A percentile compares a stretch with the other conserved stretches of the same genome.
Evolutionary conservation across 2,888 invertebrate genomes (phyloP).

Genomic region (Cacoxenus indagator): DNA sequence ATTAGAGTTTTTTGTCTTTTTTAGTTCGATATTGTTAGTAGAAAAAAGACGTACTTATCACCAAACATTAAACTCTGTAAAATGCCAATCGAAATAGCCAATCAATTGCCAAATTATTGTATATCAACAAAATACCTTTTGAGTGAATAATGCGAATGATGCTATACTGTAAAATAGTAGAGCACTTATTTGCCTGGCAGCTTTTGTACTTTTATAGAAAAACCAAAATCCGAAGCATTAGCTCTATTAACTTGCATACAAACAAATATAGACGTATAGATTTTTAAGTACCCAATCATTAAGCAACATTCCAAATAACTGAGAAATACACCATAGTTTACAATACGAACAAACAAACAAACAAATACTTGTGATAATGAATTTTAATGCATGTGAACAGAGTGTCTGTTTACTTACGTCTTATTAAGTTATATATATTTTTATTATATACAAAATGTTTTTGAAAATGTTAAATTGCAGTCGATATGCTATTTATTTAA

Average conservation of each 20-base stretch:
- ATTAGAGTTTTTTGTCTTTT: neutral
- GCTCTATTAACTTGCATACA: neutral
- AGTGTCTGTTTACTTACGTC: neutral
- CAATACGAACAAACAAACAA: too few relatives aligned
- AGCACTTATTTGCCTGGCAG: slow-evolving; percentile 32
- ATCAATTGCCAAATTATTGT: slow-evolving; percentile 45
- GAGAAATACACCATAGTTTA: neutral
- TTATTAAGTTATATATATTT: slow-evolving; percentile 50
- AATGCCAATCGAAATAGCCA: slow-evolving; percentile 42
- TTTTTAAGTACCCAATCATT: neutral
- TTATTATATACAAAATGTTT: slow-evolving; percentile 45
- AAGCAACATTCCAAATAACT: slow-evolving; percentile 1
- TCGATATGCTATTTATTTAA: slow-evolving; percentile 33
- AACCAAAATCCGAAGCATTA: neutral
- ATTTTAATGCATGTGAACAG: neutral
- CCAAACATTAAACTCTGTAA: neutral
- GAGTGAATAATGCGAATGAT: too few relatives aligned
- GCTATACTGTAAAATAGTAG: slow-evolving; percentile 2
- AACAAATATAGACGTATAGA: neutral
- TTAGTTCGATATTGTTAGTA: neutral
- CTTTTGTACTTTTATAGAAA: slow-evolving; percentile 55
- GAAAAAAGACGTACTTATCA: neutral
- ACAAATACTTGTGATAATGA: neutral
- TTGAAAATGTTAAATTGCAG: slow-evolving; percentile 57
- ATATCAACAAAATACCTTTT: slow-evolving; percentile 30